phyloP scores from a whole-genome alignment of 2,113 vertebrate species.

The Larimichthys crocea region DNA sequence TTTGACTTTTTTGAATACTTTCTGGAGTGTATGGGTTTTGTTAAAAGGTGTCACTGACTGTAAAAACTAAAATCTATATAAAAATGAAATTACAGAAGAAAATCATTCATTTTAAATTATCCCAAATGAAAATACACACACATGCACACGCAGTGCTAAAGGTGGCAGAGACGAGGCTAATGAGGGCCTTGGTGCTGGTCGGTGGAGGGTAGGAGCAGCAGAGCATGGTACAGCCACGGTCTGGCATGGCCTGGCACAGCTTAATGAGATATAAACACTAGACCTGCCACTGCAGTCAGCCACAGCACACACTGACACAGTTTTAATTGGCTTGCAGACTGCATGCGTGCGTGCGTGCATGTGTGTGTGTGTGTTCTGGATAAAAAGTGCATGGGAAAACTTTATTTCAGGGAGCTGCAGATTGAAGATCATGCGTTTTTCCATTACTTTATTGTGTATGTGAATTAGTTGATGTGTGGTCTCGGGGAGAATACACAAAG shows the following conservation, averaged over 20 bases:
- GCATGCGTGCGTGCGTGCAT: conserved; percentile 15
- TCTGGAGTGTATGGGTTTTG: conserved; percentile 3
- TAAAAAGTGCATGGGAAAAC: conserved; percentile 13
- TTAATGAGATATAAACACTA: conserved; percentile 78
- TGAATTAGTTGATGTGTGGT: background rate
- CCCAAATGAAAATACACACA: background rate
- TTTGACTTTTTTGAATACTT: conserved; percentile 36
- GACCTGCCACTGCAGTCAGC: conserved; percentile 66
- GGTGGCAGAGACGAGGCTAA: conserved; percentile 60
- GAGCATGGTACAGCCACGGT: conserved; percentile 65
- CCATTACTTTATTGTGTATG: background rate
- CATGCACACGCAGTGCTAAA: conserved; percentile 17
- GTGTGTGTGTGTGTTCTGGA: conserved; percentile 12
- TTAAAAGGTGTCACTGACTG: conserved; percentile 1
- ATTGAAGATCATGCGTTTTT: conserved; percentile 20
- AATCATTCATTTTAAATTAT: conserved; percentile 12
- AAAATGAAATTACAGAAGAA: background rate
- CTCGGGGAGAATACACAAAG: background rate
- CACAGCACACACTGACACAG: conserved; percentile 65
- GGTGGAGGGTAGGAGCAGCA: conserved; percentile 47
- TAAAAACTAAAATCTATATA: background rate
- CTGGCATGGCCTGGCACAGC: conserved; percentile 69
- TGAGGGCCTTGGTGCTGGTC: conserved; percentile 57
- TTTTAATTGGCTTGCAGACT: conserved; percentile 67
- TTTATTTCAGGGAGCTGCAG: conserved; percentile 27